Base-by-base conservation (phyloP, 2,888 invertebrate genomes). In the Pantelozetes paolii region DNA sequence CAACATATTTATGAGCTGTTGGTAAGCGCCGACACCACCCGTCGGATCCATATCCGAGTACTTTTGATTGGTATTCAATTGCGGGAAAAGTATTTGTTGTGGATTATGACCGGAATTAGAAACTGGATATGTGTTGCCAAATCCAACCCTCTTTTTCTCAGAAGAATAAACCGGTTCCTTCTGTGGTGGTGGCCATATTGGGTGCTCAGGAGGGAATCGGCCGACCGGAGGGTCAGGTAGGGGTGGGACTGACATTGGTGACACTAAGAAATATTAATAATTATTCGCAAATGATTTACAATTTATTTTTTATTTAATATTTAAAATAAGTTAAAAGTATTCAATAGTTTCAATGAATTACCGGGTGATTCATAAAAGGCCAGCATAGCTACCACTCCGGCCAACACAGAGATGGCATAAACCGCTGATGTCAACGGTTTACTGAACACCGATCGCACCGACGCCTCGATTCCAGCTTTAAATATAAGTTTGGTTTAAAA, bases 301-400 rank as follows among this genome's bases (percentile, higher is more conserved):
- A 57, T 20, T 20, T 23, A 26, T 26, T 57, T 57, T 5, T 57
- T 36, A 36, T 36, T 36, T 8, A 36, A 36, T 8, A n/a, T n/a
- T n/a, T n/a, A 5, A 36, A 23, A 23, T 57, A 26, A 57, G 23
- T 26, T 26, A 50, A n/a, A 50, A 50, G 50, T 11, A 18, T 11
- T 42, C 45, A n/a, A n/a, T n/a, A n/a, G n/a, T n/a, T n/a, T n/a
- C 57, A 57, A 59, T 30, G 20, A n/a, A 67, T 20, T 74, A 74
- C 74, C 73, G 23, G 76, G 76, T 9, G 76, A 76, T 69, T 76
- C 76, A 45, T 76, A 76, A 26, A 76, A 76, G 6, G 76, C 76
- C 28, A 76, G 45, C 75, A 76, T 72, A 2, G 74, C 75, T 2
- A 76, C 74, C n/a, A 71, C 76, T 40, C 76, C 76, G 13, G 75